Base-by-base conservation (phyloP, 2,797 vertebrate species). In the Malacoraja senta region DNA sequence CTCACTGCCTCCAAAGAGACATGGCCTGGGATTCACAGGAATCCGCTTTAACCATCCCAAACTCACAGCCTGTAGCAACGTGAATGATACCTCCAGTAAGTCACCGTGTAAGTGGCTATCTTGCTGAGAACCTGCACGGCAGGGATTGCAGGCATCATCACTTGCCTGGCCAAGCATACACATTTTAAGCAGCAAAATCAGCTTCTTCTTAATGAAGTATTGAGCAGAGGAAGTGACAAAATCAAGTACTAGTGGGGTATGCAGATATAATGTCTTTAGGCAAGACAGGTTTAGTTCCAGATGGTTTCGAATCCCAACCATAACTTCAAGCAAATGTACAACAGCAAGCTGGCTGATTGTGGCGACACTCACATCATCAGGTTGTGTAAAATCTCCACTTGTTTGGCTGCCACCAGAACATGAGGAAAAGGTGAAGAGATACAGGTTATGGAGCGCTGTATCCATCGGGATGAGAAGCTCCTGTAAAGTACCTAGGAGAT, bases 131-230 rank as follows among this genome's bases (percentile, higher is more conserved):
- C 35, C 0, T 0, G 94, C 0, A 0, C 19, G 71, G 24, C 1
- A 24, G 1, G 93, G 95, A 63, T 94, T 96, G 0, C 93, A n/a
- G 35, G 93, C 79, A 94, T 96, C 96, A 94, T 98, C 98, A 17
- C 97, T 97, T 0, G 96, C 94, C 94, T 96, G 98, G 93, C 94
- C 94, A 8, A 98, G 96, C 38, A 98, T 93, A 12, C 95, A 96
- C 93, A 96, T 97, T 96, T 99, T 99, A 88, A 99, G 95, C 8
- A 99, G 95, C 92, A 98, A 94, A 93, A 99, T 94, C 0, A 94
- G 94, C 91, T 95, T 96, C 94, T 97, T 98, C 94, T 97, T 97
- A 72, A 98, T 95, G 77, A 97, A 96, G 83, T 96, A 96, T 71
- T 95, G 94, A 21, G 96, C 0, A 0, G 96, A 95, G 81, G 95